A percentile compares a stretch with the other conserved stretches of the same genome.
Evolutionary conservation across 2,113 vertebrate species (phyloP).

Genomic region (Pseudolaguvia tuberculata): DNA sequence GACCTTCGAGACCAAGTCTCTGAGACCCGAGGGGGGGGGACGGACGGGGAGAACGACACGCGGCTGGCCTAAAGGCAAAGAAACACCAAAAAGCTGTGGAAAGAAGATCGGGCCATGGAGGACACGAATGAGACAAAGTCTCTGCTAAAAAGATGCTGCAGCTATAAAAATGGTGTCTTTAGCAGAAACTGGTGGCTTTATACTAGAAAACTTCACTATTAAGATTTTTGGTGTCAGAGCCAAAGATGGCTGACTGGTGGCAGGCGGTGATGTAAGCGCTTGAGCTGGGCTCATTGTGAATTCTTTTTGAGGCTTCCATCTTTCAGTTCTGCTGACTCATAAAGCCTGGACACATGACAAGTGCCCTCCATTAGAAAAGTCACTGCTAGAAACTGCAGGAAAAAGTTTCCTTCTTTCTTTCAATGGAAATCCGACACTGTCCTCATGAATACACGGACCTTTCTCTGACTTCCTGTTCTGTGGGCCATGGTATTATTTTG

Average conservation of each 20-base stretch:
- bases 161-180: neutral
- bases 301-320: constrained; percentile 27
- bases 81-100: constrained; percentile 1
- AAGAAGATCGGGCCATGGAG: neutral
- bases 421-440: neutral
- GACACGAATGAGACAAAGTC: neutral
- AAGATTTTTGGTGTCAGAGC: constrained; percentile 28
- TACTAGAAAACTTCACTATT: constrained; percentile 9
- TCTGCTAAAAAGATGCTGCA: constrained; percentile 2
- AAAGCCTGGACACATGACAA: constrained; percentile 25
- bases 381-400: neutral
- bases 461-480: constrained; percentile 3
- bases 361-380: constrained; percentile 10
- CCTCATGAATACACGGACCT: constrained; percentile 18
- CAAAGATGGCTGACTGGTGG: constrained; percentile 41
- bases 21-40: constrained; percentile 26
- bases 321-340: constrained; percentile 31
- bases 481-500: neutral
- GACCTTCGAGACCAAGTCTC: constrained; percentile 45
- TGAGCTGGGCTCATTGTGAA: constrained; percentile 25
- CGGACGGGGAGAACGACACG: constrained; percentile 38
- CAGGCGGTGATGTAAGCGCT: constrained; percentile 29
- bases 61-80: constrained; percentile 48
- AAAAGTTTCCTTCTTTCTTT: constrained; percentile 7
- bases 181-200: neutral